Conservation (phyloP, 2,888 invertebrate species). For the Mamestra brassicae region DNA sequence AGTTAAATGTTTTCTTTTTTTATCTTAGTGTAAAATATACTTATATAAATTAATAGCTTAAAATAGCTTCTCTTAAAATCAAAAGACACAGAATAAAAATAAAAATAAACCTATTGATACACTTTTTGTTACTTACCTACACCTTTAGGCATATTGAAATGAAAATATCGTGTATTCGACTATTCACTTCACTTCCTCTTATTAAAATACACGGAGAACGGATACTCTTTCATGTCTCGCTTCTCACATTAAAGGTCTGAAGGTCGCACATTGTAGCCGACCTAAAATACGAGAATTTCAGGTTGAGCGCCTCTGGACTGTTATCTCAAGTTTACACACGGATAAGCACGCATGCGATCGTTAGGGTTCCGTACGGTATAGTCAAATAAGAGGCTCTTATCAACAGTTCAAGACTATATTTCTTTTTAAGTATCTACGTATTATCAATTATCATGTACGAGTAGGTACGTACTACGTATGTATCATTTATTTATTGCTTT, state of each 20-base stretch:
- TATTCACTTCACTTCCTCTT: constrained; percentile 1
- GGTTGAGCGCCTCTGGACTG: constrained; percentile 45
- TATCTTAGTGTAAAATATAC: too few species aligned
- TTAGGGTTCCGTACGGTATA: constrained; percentile 34
- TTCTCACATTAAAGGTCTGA: background rate
- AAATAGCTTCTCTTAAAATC: too few species aligned
- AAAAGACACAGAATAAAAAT: too few species aligned
- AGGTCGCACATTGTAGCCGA: constrained; percentile 14
- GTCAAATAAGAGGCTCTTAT: constrained; percentile 17
- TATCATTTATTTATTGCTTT: too few species aligned
- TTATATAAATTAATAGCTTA: too few species aligned
- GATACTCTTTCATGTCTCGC: constrained; percentile 7
- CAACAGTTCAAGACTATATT: background rate
- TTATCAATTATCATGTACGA: background rate
- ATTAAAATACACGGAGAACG: background rate
- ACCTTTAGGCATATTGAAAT: background rate
- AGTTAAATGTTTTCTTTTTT: too few species aligned
- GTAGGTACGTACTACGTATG: too few species aligned
- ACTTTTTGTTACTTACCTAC: too few species aligned
- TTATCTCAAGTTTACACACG: constrained; percentile 53
- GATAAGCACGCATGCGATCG: constrained; percentile 34
- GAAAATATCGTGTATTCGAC: background rate
- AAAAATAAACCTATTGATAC: too few species aligned
- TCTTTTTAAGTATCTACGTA: background rate
- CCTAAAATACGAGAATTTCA: background rate